Evolutionary conservation across 2,888 invertebrate genomes (phyloP), one percentile per base, ranked within the genome.

Genomic region (Lepetodrilus schrolli): DNA sequence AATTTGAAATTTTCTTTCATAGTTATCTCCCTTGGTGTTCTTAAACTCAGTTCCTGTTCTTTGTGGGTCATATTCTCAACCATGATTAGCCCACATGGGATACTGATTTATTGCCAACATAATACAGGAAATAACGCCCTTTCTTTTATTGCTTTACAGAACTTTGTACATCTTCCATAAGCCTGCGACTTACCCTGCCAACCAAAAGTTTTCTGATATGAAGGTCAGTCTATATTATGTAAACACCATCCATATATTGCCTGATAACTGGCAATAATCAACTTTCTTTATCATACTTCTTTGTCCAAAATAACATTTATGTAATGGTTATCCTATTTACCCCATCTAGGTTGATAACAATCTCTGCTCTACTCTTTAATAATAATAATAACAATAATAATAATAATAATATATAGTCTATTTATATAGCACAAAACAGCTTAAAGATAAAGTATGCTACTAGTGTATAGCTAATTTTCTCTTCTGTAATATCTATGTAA

Each of bases 81-180:
- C 43, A 43, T 2, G 4, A 43, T 17, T 43, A 0, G 17, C 43
- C 13, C 0, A 13, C 13, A 43, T 43, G n/a, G 17, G 5, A 13
- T 43, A 38, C 38, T 13, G 43, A 43, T 43, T 4, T 43, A 17
- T 43, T 3, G 3, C 43, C 0, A n/a, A 4, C 3, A 1, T 10
- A 43, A 10, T 17, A 7, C 1, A 17, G 10, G 17, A 17, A 17
- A 43, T 17, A 43, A 43, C 43, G n/a, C n/a, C n/a, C n/a, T n/a
- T 69, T 30, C 66, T 70, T 51, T 48, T 80, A 77, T 48, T 76
- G 13, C 43, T 47, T 79, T 80, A 23, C 84, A 90, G 90, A 75
- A 89, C 88, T 1, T 77, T 90, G 74, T 87, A 87, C 75, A 86
- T 90, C 66, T 90, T 85, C 78, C 90, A 90, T 84, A 90, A 90